Conservation (phyloP, 2,113 vertebrate genomes). For the Microcebus griseorufus region DNA sequence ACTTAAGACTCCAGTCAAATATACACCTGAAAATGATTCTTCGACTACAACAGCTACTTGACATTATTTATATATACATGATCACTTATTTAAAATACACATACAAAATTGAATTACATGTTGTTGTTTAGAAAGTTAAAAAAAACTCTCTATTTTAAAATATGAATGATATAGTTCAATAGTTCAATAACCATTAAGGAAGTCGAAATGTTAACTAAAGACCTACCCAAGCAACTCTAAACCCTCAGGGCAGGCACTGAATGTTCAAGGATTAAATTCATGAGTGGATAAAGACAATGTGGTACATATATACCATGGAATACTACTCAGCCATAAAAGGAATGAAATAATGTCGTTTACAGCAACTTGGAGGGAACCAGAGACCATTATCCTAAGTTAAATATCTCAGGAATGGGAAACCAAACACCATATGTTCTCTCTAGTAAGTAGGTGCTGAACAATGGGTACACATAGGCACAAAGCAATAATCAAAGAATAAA, state of each 20-base stretch:
- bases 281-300: too few relatives aligned
- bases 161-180: neutral
- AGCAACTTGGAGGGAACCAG: too few relatives aligned
- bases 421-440: too few relatives aligned
- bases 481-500: neutral
- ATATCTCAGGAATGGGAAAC: too few relatives aligned
- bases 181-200: neutral
- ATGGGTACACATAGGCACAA: too few relatives aligned
- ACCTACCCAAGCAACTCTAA: neutral
- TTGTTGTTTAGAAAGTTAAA: neutral
- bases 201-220: slow-evolving; percentile 2
- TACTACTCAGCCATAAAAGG: too few relatives aligned
- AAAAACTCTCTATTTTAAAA: slow-evolving; percentile 6
- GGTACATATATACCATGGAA: too few relatives aligned
- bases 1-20: neutral
- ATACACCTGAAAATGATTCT: neutral
- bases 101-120: slow-evolving; percentile 4
- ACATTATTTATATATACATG: neutral
- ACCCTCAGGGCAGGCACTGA: neutral
- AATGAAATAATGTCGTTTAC: too few relatives aligned
- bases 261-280: neutral
- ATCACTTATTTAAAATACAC: neutral
- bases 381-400: too few relatives aligned
- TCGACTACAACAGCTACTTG: neutral
- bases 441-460: too few relatives aligned